Evolutionary conservation across 2,888 invertebrate species (phyloP).

Genomic region (Drosophila robusta): DNA sequence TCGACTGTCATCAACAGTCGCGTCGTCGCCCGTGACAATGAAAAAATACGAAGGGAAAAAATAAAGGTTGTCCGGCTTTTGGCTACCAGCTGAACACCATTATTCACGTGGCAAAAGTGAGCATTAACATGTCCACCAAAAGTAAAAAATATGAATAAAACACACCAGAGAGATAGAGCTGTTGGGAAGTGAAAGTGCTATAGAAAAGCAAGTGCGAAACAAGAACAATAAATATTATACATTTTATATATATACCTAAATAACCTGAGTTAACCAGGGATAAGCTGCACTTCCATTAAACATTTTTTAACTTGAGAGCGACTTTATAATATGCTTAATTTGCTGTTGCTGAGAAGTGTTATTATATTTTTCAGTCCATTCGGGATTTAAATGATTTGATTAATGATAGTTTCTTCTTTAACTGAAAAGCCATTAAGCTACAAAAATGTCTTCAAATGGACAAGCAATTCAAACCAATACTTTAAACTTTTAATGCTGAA

Average conservation of each 20-base stretch:
- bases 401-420: conserved; percentile 15
- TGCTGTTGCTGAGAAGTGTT: background rate
- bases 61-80: conserved; percentile 39
- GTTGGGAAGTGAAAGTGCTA: conserved; percentile 15
- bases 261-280: conserved; percentile 4
- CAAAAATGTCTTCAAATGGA: background rate
- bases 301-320: background rate
- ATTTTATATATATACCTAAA: background rate
- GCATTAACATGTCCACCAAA: conserved; percentile 62
- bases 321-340: conserved; percentile 11
- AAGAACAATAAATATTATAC: background rate
- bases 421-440: background rate
- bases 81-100: conserved; percentile 66
- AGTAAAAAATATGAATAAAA: conserved; percentile 19
- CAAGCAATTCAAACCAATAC: too few species aligned
- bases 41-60: conserved; percentile 47
- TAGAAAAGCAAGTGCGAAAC: background rate
- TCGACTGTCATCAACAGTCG: conserved; percentile 64
- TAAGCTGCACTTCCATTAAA: conserved; percentile 2
- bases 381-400: conserved; percentile 27
- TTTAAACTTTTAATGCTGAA: too few species aligned
- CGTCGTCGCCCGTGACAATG: conserved; percentile 49
- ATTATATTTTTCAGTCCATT: background rate
- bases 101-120: conserved; percentile 66
- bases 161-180: background rate